Conservation (phyloP, 2,797 vertebrate species). For the Halcyon badia region DNA sequence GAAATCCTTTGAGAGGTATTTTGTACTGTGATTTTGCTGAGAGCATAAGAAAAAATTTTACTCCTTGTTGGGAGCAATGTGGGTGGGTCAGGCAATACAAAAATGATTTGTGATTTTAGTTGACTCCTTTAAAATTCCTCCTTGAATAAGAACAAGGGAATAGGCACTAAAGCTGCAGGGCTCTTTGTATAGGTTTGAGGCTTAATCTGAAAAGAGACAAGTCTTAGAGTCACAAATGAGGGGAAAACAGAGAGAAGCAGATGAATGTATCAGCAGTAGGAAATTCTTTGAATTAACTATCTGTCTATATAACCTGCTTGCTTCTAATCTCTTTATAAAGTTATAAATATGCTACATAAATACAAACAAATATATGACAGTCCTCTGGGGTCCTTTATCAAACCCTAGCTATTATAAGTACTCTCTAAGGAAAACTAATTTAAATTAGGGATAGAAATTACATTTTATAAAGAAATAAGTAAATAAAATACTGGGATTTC, state of each 20-base stretch:
- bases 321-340: not conserved
- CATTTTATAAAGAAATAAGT: not conserved
- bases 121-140: not conserved
- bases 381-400: not conserved
- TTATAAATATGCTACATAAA: not conserved
- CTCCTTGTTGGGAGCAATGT: rapidly evolving
- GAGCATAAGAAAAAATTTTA: not conserved
- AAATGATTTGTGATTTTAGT: not conserved
- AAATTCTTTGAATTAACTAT: not conserved
- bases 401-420: not conserved
- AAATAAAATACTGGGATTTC: not conserved
- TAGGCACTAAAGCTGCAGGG: rapidly evolving
- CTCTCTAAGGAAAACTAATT: not conserved
- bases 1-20: not conserved
- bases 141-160: not conserved
- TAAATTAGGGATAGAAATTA: not conserved
- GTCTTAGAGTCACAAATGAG: not conserved
- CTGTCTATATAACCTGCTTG: not conserved
- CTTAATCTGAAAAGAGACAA: not conserved
- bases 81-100: not conserved
- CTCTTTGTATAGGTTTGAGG: not conserved
- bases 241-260: not conserved
- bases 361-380: not conserved
- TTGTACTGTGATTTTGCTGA: not conserved
- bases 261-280: not conserved